Evolutionary conservation across 64 coral and sea anemone species (phyloP).

Genomic region (Montipora capricornis): DNA sequence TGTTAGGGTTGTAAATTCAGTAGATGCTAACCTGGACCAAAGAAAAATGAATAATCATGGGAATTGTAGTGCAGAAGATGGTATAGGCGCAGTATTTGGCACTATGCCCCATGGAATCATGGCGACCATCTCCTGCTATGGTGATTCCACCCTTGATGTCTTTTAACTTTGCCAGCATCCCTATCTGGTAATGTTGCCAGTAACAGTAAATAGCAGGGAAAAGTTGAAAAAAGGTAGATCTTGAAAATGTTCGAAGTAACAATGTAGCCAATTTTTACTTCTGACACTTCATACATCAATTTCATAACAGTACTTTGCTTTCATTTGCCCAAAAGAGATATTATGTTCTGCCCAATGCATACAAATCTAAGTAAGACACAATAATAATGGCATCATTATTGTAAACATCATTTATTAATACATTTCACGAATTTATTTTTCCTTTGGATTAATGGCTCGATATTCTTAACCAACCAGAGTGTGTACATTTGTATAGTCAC

Average conservation of each 20-base stretch:
- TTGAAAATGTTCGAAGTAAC: conserved; percentile 3
- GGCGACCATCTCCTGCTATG: conserved; percentile 20
- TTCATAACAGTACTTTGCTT: not conserved
- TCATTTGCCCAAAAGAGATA: too few species aligned
- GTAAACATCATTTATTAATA: too few species aligned
- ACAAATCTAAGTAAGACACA: too few species aligned
- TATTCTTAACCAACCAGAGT: too few species aligned
- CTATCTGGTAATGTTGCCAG: not conserved
- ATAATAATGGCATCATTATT: too few species aligned
- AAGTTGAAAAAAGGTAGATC: not conserved
- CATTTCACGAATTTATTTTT: too few species aligned
- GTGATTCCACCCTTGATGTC: not conserved
- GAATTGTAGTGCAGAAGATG: conserved; percentile 17
- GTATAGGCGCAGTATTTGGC: conserved; percentile 20
- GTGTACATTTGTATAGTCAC: too few species aligned
- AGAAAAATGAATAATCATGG: conserved; percentile 14
- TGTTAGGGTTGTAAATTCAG: not conserved
- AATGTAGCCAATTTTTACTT: not conserved
- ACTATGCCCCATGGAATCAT: conserved; percentile 22
- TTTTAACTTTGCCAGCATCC: conserved; percentile 6
- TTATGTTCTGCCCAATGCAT: too few species aligned
- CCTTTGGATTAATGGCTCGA: too few species aligned
- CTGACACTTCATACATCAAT: not conserved
- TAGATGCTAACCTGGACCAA: conserved; percentile 2
- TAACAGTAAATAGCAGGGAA: conserved; percentile 11